These are phyloP conservation scores for Paedocypris sp. DNA, from an alignment of 2,113 vertebrate genomes.

Conservation along the genomic window DNA sequence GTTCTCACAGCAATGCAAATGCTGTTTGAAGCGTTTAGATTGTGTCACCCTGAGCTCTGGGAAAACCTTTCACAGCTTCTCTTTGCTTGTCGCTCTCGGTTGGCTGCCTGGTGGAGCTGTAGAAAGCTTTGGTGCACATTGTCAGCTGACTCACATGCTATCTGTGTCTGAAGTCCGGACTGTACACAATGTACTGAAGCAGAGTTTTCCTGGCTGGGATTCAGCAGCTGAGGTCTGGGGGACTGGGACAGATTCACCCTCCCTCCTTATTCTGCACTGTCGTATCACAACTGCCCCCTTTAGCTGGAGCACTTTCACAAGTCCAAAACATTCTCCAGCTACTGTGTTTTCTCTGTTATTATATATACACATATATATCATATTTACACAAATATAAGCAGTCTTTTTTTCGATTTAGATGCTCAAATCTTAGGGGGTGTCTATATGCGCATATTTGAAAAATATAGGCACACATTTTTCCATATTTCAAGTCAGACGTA, in stretches of 20 bases:
- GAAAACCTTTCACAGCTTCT: background rate
- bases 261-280: no score
- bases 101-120: background rate
- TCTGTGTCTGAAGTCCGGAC: constrained; percentile 34
- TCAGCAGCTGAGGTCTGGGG: constrained; percentile 45
- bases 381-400: no score
- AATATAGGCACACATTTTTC: no score
- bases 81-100: background rate
- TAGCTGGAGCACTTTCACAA: background rate
- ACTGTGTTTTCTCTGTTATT: no score
- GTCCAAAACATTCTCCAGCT: background rate
- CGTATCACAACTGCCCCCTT: no score
- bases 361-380: no score
- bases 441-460: no score
- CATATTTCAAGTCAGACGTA: no score
- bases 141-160: constrained; percentile 29
- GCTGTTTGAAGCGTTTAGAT: no score
- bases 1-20: no score
- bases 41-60: background rate
- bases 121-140: constrained; percentile 9
- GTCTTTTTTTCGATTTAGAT: no score
- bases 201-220: constrained; percentile 53
- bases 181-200: constrained; percentile 57
- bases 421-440: no score
- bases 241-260: constrained; percentile 37